Conservation (phyloP, 2,888 invertebrate genomes). For the Villa cingulata region DNA sequence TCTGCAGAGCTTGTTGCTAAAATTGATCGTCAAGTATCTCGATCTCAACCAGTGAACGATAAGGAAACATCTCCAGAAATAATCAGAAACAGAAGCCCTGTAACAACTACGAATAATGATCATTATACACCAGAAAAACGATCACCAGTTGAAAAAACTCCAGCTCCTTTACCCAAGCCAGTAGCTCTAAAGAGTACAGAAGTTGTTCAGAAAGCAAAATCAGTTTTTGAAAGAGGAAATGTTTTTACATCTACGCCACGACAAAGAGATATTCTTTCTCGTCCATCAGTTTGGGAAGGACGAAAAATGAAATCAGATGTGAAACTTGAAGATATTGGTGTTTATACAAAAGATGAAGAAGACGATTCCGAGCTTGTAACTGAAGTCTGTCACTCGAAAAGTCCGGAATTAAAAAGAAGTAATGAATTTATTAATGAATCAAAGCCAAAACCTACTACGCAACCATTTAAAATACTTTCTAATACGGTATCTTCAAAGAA, state of each 20-base stretch:
- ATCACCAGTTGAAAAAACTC: not conserved
- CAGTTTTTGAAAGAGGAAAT: constrained; percentile 45
- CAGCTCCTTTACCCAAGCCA: constrained; percentile 3
- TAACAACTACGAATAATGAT: constrained; percentile 10
- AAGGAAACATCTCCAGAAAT: too few species aligned
- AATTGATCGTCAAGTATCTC: constrained; percentile 30
- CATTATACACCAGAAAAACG: constrained; percentile 12
- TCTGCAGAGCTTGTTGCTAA: constrained; percentile 39
- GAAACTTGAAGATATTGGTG: constrained; percentile 40
- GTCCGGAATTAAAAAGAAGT: not conserved
- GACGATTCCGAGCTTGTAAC: not conserved
- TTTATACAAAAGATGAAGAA: constrained; percentile 23
- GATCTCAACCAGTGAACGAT: not conserved
- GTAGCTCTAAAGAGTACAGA: constrained; percentile 42
- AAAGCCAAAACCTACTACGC: not conserved
- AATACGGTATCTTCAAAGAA: constrained; percentile 25
- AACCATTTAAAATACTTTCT: constrained; percentile 14
- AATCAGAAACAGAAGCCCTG: not conserved
- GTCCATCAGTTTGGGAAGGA: constrained; percentile 39
- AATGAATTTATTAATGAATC: too few species aligned
- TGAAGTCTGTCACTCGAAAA: not conserved
- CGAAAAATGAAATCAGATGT: constrained; percentile 19
- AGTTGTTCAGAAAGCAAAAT: constrained; percentile 56
- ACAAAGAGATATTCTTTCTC: constrained; percentile 38
- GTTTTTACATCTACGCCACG: constrained; percentile 19